A percentile compares a stretch with the other conserved stretches of the same genome.
Conservation (phyloP, 2,797 vertebrate species). For the Erethizon dorsatum region DNA sequence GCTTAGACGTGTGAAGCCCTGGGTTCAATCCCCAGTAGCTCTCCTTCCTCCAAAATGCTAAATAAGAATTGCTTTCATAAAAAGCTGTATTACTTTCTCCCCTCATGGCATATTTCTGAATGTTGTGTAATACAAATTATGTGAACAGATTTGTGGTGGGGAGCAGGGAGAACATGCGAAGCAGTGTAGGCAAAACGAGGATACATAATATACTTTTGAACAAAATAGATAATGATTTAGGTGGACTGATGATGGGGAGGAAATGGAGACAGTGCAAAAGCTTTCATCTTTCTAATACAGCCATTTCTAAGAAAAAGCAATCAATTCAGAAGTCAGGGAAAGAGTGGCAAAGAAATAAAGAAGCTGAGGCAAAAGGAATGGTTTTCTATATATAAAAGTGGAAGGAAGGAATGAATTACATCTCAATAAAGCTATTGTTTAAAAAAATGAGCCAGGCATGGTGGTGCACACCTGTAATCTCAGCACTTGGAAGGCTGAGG, state of each 20-base stretch:
- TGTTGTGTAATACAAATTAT: constrained; percentile 9
- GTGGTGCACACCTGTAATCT: neutral
- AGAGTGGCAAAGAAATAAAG: constrained; percentile 12
- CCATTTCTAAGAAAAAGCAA: constrained; percentile 26
- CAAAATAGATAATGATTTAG: constrained; percentile 25
- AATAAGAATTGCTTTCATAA: constrained; percentile 27
- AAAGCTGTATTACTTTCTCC: neutral
- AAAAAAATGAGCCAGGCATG: neutral
- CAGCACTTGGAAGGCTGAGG: neutral
- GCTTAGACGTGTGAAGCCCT: neutral
- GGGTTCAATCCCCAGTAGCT: neutral
- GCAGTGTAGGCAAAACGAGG: neutral
- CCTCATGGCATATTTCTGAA: constrained; percentile 38
- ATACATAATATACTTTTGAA: neutral
- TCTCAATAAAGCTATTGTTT: neutral
- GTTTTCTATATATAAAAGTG: neutral
- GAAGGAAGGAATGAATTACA: neutral
- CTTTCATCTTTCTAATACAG: constrained; percentile 11
- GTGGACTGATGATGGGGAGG: neutral
- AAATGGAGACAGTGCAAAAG: constrained; percentile 47
- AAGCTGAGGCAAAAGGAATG: neutral
- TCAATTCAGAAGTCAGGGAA: neutral
- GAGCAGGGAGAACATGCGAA: constrained; percentile 5
- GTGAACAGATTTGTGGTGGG: neutral
- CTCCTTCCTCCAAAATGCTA: neutral